phyloP scores from a whole-genome alignment of 53 echinoderm and acorn worm species.

The Astropecten irregularis region DNA sequence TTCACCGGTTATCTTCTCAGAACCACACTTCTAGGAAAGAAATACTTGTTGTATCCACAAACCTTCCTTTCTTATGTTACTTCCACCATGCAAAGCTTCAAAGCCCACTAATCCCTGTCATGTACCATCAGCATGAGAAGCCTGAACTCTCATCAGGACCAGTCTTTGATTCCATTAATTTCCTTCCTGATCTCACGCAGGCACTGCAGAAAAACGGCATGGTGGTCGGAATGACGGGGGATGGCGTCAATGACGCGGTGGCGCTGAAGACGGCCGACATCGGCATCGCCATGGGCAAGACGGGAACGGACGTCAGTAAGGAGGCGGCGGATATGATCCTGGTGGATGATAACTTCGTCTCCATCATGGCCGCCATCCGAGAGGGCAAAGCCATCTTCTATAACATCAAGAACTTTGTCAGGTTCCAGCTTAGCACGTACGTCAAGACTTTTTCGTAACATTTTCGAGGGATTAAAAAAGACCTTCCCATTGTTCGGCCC shows the following conservation, averaged over 20 bases:
- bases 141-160: no score
- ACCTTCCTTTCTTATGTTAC: no score
- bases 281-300: constrained; percentile 98
- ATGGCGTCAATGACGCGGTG: constrained; percentile 97
- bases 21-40: no score
- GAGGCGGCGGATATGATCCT: constrained; percentile 99
- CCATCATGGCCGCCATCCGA: constrained; percentile 90
- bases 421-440: constrained; percentile 99
- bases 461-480: not conserved
- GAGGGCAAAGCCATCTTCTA: constrained; percentile 99
- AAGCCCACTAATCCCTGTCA: no score
- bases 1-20: no score
- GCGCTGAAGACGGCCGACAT: constrained; percentile 97
- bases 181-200: constrained; percentile 33
- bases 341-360: constrained; percentile 90
- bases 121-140: no score
- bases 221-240: constrained; percentile 99
- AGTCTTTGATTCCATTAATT: no score
- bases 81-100: no score
- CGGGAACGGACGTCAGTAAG: constrained; percentile 95
- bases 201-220: constrained; percentile 79
- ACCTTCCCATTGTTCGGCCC: not conserved
- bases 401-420: constrained; percentile 99
- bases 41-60: no score
- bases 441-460: constrained; percentile 11